Evolutionary conservation across 2,113 vertebrate species (phyloP).

Genomic region (Phoenicopterus ruber): DNA sequence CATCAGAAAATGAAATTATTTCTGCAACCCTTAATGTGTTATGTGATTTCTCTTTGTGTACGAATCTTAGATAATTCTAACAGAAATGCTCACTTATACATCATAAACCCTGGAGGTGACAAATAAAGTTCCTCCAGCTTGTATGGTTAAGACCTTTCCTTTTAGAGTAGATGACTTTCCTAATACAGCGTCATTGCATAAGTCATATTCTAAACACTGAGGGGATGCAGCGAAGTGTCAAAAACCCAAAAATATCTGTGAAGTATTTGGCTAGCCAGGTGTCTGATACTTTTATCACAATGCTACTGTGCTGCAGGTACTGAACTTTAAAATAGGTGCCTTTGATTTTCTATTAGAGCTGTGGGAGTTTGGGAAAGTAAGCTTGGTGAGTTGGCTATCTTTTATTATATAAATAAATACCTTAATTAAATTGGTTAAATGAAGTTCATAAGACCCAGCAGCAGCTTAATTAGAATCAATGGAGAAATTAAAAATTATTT

Average conservation of each 20-base stretch:
- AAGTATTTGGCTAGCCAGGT: not conserved
- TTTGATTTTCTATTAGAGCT: not conserved
- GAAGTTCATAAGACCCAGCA: not conserved
- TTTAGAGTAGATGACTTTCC: not conserved
- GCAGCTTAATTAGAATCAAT: slow-evolving; percentile 42
- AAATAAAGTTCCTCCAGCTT: not conserved
- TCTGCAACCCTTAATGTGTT: not conserved
- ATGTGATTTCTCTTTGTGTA: not conserved
- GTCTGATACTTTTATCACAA: not conserved
- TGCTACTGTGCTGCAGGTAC: not conserved
- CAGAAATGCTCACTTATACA: not conserved
- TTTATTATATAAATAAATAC: slow-evolving; percentile 31
- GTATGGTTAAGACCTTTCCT: not conserved
- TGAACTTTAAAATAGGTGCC: not conserved
- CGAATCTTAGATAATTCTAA: not conserved
- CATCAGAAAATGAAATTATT: not conserved
- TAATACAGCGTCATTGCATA: not conserved
- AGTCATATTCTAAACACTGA: not conserved
- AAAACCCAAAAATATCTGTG: fast-evolving
- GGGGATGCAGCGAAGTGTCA: not conserved
- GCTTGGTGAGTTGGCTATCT: not conserved
- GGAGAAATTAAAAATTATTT: not conserved
- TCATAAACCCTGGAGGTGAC: not conserved
- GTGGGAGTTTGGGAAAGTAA: not conserved
- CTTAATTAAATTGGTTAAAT: slow-evolving; percentile 29